A percentile compares a stretch with the other conserved stretches of the same genome.
These are phyloP conservation scores for Arothron firmamentum DNA, from an alignment of 2,113 vertebrate species.

Conservation along the genomic window DNA sequence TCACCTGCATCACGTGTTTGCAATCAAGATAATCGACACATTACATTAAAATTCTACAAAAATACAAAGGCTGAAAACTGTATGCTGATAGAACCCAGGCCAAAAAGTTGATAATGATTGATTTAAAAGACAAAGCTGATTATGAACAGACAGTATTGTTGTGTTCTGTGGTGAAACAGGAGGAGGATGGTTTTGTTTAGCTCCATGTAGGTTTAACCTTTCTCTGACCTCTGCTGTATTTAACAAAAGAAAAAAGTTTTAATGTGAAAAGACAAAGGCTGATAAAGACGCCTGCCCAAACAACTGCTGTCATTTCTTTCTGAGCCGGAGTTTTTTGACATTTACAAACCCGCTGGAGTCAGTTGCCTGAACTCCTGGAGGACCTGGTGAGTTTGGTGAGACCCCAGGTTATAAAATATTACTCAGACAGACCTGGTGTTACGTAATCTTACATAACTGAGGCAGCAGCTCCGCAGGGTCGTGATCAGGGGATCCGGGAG, in stretches of 20 bases:
- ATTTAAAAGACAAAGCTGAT: background rate
- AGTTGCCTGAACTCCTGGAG: slow-evolving; percentile 37
- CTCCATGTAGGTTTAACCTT: slow-evolving; percentile 33
- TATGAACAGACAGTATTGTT: slow-evolving; percentile 25
- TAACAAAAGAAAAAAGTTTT: slow-evolving; percentile 34
- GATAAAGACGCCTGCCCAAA: too few relatives aligned
- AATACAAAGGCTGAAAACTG: too few relatives aligned
- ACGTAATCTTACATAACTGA: slow-evolving; percentile 77
- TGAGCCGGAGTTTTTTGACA: slow-evolving; percentile 9
- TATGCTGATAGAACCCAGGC: too few relatives aligned
- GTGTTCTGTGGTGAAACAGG: slow-evolving; percentile 32
- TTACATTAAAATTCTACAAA: too few relatives aligned
- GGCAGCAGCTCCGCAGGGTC: slow-evolving; percentile 69
- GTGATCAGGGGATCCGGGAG: slow-evolving; percentile 68
- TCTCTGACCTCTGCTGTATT: slow-evolving; percentile 49
- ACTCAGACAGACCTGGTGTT: slow-evolving; percentile 71
- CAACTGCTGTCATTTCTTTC: slow-evolving; percentile 19
- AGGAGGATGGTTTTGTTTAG: slow-evolving; percentile 34
- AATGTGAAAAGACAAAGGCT: slow-evolving; percentile 28
- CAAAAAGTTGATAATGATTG: too few relatives aligned
- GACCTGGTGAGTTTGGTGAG: slow-evolving; percentile 37
- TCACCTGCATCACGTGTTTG: too few relatives aligned
- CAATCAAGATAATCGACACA: too few relatives aligned
- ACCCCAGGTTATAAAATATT: slow-evolving; percentile 73
- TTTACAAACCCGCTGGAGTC: slow-evolving; percentile 20